These are phyloP conservation scores for Athripsodes cinereus DNA, from an alignment of 2,888 invertebrate species.

Conservation along the genomic window DNA sequence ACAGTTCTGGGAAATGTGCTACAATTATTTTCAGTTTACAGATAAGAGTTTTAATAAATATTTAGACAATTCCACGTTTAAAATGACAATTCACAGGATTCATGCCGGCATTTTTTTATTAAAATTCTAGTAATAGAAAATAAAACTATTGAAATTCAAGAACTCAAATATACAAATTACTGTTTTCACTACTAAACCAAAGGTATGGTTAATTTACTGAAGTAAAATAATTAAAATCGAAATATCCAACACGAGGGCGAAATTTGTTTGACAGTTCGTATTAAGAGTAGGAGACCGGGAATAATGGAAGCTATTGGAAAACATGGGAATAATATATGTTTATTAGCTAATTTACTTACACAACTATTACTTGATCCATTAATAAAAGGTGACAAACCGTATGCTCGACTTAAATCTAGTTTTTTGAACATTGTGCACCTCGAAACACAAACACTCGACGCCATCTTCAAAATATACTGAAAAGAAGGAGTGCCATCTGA, in stretches of 20 bases:
- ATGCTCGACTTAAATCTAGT: conserved; percentile 55
- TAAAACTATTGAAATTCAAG: no score
- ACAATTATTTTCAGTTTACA: no score
- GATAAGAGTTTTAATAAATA: no score
- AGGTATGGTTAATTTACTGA: no score
- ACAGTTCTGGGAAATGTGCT: no score
- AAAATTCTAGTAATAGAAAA: no score
- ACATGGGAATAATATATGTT: not conserved
- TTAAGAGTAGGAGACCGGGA: not conserved
- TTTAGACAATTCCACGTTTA: no score
- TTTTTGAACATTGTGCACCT: conserved; percentile 55
- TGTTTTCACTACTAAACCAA: no score
- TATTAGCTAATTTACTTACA: conserved; percentile 36
- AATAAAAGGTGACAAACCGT: conserved; percentile 49
- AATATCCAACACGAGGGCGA: conserved; percentile 19
- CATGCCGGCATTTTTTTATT: no score
- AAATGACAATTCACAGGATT: no score
- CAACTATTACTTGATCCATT: conserved; percentile 48
- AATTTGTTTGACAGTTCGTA: conserved; percentile 20
- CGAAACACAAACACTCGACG: conserved; percentile 56
- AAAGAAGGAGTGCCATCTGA: conserved; percentile 11
- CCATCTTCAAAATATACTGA: conserved; percentile 52
- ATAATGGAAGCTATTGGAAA: not conserved
- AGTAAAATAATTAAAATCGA: not conserved
- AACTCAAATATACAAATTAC: no score